phyloP scores from a whole-genome alignment of 2,797 vertebrate species.

The Crenichthys baileyi region DNA sequence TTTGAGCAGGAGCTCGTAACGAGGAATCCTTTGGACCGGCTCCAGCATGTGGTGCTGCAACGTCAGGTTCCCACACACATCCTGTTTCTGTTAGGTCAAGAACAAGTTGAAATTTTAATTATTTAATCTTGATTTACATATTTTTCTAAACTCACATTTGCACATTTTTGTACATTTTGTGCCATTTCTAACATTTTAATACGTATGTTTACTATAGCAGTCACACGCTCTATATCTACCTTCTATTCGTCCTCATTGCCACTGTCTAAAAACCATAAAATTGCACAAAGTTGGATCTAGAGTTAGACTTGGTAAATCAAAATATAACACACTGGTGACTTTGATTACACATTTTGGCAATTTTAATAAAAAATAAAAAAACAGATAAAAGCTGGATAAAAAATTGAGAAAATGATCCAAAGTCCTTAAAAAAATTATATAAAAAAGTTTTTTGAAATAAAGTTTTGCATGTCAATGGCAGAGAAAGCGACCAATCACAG shows the following conservation, averaged over 20 bases:
- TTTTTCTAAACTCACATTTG: not conserved
- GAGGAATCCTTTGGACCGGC: constrained; percentile 96
- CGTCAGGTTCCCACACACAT: constrained; percentile 94
- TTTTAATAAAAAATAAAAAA: too few relatives aligned
- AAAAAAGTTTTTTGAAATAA: not conserved
- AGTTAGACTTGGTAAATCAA: too few relatives aligned
- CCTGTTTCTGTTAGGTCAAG: constrained; percentile 86
- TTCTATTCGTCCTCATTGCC: too few relatives aligned
- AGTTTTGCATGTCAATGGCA: not conserved
- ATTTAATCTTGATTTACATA: not conserved
- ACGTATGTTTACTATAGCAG: not conserved
- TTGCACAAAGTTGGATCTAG: not conserved
- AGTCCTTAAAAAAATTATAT: too few relatives aligned
- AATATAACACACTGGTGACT: not conserved
- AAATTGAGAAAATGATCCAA: too few relatives aligned
- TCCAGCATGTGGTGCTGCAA: constrained; percentile 99
- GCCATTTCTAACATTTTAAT: too few relatives aligned
- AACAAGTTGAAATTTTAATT: not conserved
- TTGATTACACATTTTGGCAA: too few relatives aligned
- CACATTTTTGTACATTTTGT: too few relatives aligned
- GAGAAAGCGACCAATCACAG: constrained; percentile 3
- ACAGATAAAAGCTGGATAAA: too few relatives aligned
- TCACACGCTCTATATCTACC: not conserved
- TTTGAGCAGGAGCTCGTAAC: constrained; percentile 93
- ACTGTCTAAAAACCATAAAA: not conserved